A percentile compares a stretch with the other conserved stretches of the same genome.
phyloP scores from a whole-genome alignment of 2,113 vertebrate genomes.

The Poeciliopsis prolifica region DNA sequence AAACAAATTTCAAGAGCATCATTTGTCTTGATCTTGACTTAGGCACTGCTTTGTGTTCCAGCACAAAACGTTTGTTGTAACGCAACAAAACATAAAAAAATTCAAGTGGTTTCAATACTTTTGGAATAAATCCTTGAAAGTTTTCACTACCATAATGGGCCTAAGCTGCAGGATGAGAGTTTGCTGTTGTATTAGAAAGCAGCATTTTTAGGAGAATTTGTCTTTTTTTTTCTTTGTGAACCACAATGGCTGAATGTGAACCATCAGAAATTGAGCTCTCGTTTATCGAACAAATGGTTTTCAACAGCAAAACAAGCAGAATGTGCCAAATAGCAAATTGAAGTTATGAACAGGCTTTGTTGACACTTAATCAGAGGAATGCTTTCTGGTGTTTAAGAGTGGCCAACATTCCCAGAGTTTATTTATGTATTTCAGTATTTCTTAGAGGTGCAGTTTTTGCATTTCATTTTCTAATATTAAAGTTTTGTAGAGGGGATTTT shows the following conservation, averaged over 20 bases:
- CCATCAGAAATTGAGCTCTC: constrained; percentile 70
- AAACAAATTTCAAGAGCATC: neutral
- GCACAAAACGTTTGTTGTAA: too few relatives aligned
- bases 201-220: constrained; percentile 22
- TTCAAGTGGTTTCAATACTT: neutral
- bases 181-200: constrained; percentile 23
- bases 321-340: constrained; percentile 78
- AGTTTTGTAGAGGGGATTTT: neutral
- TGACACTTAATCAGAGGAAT: constrained; percentile 76
- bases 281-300: constrained; percentile 63
- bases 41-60: too few relatives aligned
- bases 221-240: constrained; percentile 41
- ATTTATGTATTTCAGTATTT: constrained; percentile 19
- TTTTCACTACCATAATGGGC: constrained; percentile 11
- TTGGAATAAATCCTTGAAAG: neutral
- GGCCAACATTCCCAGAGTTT: constrained; percentile 25
- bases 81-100: neutral
- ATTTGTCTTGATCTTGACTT: neutral
- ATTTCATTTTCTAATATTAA: neutral
- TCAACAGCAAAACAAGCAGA: constrained; percentile 54
- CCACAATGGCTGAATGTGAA: constrained; percentile 53
- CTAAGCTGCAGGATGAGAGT: constrained; percentile 27
- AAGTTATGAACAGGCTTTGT: constrained; percentile 76
- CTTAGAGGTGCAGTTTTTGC: constrained; percentile 17
- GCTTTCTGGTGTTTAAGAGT: constrained; percentile 58